These are phyloP conservation scores for Coenobita brevimanus DNA, from an alignment of 1,140 invertebrate genomes.

Conservation along the genomic window DNA sequence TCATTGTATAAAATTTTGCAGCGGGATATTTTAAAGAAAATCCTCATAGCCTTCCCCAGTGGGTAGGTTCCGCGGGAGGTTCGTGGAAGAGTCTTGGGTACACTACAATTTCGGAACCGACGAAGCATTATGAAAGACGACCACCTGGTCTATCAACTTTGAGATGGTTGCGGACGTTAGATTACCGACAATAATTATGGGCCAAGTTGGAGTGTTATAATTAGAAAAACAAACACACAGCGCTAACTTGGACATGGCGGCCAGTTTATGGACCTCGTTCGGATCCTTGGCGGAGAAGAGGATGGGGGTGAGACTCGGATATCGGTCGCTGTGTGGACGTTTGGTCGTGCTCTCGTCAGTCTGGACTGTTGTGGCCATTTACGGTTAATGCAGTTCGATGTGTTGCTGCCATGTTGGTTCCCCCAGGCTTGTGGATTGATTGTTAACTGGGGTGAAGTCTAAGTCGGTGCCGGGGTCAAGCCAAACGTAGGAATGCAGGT, in stretches of 20 bases:
- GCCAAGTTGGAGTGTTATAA: slow-evolving; percentile 67
- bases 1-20: too few species aligned
- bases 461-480: slow-evolving; percentile 38
- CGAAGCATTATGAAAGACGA: slow-evolving; percentile 50
- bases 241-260: slow-evolving; percentile 66
- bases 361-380: too few species aligned
- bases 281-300: slow-evolving; percentile 31
- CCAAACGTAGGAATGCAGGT: slow-evolving; percentile 62
- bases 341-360: too few species aligned
- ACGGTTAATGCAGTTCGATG: not conserved
- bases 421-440: too few species aligned
- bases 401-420: not conserved
- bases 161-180: slow-evolving; percentile 66
- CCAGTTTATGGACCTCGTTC: slow-evolving; percentile 60
- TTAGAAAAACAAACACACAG: slow-evolving; percentile 67
- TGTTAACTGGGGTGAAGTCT: too few species aligned
- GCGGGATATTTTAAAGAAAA: too few species aligned
- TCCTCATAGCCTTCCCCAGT: too few species aligned
- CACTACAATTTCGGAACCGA: slow-evolving; percentile 12
- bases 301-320: not conserved
- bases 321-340: too few species aligned
- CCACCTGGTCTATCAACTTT: slow-evolving; percentile 62
- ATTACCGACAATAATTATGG: slow-evolving; percentile 67
- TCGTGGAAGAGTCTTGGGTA: not conserved
- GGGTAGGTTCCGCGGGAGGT: not conserved